These are phyloP conservation scores for Nomada ferruginata DNA, from an alignment of 2,888 invertebrate species.

Conservation along the genomic window DNA sequence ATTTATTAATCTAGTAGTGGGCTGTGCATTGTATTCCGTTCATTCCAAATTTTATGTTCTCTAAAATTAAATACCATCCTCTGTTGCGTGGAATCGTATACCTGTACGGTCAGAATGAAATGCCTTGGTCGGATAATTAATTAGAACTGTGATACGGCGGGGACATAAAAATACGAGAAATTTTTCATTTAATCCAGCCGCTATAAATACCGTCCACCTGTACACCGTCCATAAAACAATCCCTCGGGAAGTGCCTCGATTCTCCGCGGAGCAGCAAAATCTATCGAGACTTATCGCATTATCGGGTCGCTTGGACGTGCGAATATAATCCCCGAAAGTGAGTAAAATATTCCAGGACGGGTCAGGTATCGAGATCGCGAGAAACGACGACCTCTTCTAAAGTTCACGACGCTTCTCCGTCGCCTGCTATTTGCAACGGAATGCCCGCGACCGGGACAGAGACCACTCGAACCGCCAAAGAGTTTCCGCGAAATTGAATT, in stretches of 20 bases:
- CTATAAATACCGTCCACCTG: no score
- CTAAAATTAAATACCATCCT: constrained; percentile 6
- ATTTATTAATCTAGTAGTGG: no score
- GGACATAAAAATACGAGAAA: no score
- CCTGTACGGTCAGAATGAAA: no score
- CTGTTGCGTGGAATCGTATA: not conserved
- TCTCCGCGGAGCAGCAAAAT: not conserved
- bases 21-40: no score
- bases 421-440: not conserved
- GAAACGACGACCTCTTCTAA: not conserved
- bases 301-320: not conserved
- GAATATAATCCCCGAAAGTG: constrained; percentile 19
- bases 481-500: not conserved
- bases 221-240: not conserved
- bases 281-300: not conserved
- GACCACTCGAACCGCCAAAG: not conserved
- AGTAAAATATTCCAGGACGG: constrained; percentile 10
- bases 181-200: no score
- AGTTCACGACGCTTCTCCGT: not conserved
- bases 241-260: not conserved
- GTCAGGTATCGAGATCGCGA: not conserved
- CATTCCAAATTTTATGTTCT: not conserved
- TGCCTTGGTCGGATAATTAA: not conserved
- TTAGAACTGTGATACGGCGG: not conserved
- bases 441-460: not conserved